Percentiles rank a stretch among this genome's conserved stretches.
phyloP scores from a whole-genome alignment of 2,888 invertebrate species.

The Drosophila meridionalis region DNA sequence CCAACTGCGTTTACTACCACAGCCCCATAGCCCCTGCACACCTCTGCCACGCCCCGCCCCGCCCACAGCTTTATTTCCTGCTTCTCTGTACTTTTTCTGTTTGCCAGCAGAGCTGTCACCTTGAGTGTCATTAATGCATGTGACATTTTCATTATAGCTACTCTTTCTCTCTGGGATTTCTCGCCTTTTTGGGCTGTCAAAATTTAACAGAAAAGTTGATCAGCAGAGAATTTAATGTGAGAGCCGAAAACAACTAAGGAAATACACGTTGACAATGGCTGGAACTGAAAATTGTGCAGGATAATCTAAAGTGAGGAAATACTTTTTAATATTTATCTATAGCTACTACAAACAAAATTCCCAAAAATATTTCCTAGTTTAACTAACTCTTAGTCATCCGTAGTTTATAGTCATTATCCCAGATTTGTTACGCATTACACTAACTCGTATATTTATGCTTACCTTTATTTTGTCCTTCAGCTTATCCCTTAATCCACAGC shows the following conservation, averaged over 20 bases:
- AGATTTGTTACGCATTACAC: background rate
- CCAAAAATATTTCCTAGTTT: background rate
- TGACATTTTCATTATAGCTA: constrained; percentile 83
- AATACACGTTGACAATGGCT: background rate
- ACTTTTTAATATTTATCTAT: background rate
- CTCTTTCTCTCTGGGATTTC: constrained; percentile 38
- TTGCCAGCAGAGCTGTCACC: constrained; percentile 68
- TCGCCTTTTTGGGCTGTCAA: constrained; percentile 38
- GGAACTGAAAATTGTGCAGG: background rate
- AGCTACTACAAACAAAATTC: too few relatives aligned
- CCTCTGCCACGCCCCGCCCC: background rate
- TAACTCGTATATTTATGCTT: background rate
- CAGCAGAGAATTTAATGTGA: constrained; percentile 24
- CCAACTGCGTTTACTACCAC: constrained; percentile 38
- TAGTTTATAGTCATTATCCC: background rate
- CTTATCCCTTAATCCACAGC: constrained; percentile 11
- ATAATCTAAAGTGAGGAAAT: background rate
- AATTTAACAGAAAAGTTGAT: constrained; percentile 32
- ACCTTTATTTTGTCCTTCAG: background rate
- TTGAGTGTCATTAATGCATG: constrained; percentile 83
- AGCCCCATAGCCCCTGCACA: background rate
- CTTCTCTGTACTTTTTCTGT: constrained; percentile 3
- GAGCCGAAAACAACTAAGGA: background rate
- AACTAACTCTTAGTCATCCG: background rate
- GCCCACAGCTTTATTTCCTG: background rate